These are phyloP conservation scores for Oxycera nigricornis DNA, from an alignment of 2,888 invertebrate species.

Conservation along the genomic window DNA sequence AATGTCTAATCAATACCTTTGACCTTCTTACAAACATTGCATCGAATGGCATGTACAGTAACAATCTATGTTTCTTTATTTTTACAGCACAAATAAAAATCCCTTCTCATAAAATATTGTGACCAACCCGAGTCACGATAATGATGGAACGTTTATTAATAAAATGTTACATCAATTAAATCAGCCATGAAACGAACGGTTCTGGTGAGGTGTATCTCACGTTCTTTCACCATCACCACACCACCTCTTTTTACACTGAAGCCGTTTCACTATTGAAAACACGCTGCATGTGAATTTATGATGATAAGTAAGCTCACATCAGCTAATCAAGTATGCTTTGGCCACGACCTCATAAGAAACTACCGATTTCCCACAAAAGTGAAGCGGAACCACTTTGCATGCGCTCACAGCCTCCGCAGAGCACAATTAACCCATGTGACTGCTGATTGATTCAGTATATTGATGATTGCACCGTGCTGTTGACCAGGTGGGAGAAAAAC, in stretches of 20 bases:
- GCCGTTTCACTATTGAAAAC: neutral
- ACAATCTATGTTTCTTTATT: neutral
- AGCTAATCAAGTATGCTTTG: slow-evolving; percentile 11
- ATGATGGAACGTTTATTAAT: slow-evolving; percentile 42
- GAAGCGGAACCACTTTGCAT: slow-evolving; percentile 41
- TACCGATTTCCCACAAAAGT: slow-evolving; percentile 35
- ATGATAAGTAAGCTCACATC: slow-evolving; percentile 4
- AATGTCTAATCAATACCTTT: slow-evolving; percentile 25
- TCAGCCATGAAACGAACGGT: slow-evolving; percentile 35
- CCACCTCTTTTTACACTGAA: neutral
- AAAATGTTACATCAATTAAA: slow-evolving; percentile 41
- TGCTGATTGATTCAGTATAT: neutral
- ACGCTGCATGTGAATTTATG: slow-evolving; percentile 1
- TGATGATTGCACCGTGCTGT: neutral
- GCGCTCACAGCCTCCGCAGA: neutral
- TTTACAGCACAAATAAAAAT: neutral
- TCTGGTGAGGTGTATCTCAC: slow-evolving; percentile 33
- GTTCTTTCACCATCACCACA: slow-evolving; percentile 26
- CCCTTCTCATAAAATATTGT: slow-evolving; percentile 25
- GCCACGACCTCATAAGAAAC: slow-evolving; percentile 22
- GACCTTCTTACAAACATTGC: no score
- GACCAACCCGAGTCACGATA: slow-evolving; percentile 40
- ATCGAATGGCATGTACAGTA: neutral
- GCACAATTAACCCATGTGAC: neutral
- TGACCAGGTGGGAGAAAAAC: neutral